A percentile compares a stretch with the other conserved stretches of the same genome.
Conservation (phyloP, 2,888 invertebrate species). For the Drosophila nr. medialis region DNA sequence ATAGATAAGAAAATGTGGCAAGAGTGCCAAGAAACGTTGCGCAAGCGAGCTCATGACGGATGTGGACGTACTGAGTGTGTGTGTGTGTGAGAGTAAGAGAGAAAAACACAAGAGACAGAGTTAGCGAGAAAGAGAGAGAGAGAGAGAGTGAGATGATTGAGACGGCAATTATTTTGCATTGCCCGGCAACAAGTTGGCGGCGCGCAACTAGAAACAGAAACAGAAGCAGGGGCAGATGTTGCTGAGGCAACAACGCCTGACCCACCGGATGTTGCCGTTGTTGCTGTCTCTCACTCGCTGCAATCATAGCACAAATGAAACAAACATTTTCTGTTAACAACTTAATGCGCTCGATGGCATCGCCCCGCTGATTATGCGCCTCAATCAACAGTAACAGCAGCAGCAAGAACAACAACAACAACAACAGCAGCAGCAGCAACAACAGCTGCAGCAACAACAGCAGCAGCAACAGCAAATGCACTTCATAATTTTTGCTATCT, state of each 20-base stretch:
- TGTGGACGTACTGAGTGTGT: constrained; percentile 10
- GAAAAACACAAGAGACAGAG: background rate
- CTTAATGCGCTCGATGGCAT: constrained; percentile 77
- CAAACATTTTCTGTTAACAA: constrained; percentile 82
- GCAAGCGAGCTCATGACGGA: constrained; percentile 55
- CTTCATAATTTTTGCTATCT: constrained; percentile 80
- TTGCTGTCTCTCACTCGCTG: constrained; percentile 35
- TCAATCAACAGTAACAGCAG: constrained; percentile 67
- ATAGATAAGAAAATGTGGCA: constrained; percentile 80
- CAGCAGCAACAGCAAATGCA: constrained; percentile 53
- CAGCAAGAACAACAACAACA: constrained; percentile 32
- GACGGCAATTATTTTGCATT: constrained; percentile 43
- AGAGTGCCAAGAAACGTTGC: constrained; percentile 69
- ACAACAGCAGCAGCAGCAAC: constrained; percentile 25
- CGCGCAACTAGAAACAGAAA: constrained; percentile 13
- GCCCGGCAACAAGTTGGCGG: constrained; percentile 56
- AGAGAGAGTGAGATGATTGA: constrained; percentile 23
- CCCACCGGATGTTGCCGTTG: constrained; percentile 68
- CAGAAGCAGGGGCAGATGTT: constrained; percentile 26
- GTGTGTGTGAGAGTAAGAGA: background rate
- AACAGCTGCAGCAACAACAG: constrained; percentile 27
- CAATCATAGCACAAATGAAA: constrained; percentile 80
- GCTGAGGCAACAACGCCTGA: constrained; percentile 37
- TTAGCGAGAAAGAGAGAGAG: background rate
- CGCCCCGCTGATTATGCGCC: constrained; percentile 74